These are phyloP conservation scores for Rhagophthalmus giganteus DNA, from an alignment of 2,888 invertebrate genomes.

Conservation along the genomic window DNA sequence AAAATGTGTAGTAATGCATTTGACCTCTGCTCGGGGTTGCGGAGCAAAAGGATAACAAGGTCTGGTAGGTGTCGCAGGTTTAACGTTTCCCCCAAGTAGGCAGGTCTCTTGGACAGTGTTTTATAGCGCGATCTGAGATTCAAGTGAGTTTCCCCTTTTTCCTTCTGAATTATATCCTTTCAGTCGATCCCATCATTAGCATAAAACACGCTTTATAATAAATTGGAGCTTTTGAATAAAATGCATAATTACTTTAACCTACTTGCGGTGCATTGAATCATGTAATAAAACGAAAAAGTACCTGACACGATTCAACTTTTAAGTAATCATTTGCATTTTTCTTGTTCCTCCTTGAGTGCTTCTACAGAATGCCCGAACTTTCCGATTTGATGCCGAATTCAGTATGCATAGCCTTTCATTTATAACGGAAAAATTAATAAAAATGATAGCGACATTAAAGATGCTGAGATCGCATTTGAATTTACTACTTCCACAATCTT, in stretches of 20 bases:
- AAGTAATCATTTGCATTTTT: slow-evolving; percentile 45
- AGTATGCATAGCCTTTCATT: slow-evolving; percentile 30
- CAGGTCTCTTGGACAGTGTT: slow-evolving; percentile 43
- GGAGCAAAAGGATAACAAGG: slow-evolving; percentile 32
- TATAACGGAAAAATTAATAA: slow-evolving; percentile 35
- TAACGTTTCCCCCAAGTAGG: slow-evolving; percentile 33
- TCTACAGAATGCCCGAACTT: slow-evolving; percentile 23
- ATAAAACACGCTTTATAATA: slow-evolving; percentile 50
- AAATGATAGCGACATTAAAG: slow-evolving; percentile 30
- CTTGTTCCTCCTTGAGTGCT: slow-evolving; percentile 32
- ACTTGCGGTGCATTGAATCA: slow-evolving; percentile 46
- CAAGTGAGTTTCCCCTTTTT: slow-evolving; percentile 39
- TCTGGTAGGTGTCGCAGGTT: slow-evolving; percentile 31
- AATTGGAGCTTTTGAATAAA: slow-evolving; percentile 51
- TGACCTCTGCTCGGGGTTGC: slow-evolving; percentile 33
- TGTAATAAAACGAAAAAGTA: slow-evolving; percentile 48
- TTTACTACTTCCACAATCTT: slow-evolving; percentile 33
- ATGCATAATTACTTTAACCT: slow-evolving; percentile 53
- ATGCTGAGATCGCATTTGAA: slow-evolving; percentile 31
- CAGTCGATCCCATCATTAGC: slow-evolving; percentile 47
- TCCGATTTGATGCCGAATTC: slow-evolving; percentile 23
- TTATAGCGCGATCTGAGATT: slow-evolving; percentile 45
- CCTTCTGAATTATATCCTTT: slow-evolving; percentile 46
- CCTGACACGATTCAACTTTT: slow-evolving; percentile 45
- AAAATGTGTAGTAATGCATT: slow-evolving; percentile 26